phyloP scores from a whole-genome alignment of 2,888 invertebrate species.

The Drosophila nr. medialis region DNA sequence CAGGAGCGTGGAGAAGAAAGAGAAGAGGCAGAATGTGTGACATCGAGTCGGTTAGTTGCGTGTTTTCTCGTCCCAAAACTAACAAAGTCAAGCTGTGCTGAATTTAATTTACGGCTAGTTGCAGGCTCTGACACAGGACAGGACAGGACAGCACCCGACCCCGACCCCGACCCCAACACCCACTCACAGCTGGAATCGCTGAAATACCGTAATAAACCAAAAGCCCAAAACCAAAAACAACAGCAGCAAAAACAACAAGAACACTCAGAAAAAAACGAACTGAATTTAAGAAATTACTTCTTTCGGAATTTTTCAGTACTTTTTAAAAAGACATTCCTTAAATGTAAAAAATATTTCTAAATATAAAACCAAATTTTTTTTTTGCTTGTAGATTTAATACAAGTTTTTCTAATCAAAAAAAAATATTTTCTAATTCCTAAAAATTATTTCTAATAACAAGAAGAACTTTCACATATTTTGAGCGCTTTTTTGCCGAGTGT shows the following conservation, averaged over 20 bases:
- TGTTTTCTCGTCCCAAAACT: slow-evolving; percentile 16
- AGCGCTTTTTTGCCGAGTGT: not conserved
- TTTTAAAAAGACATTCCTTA: not conserved
- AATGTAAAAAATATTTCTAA: not conserved
- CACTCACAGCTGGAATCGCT: slow-evolving; percentile 31
- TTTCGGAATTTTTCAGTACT: not conserved
- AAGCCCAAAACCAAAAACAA: slow-evolving; percentile 36
- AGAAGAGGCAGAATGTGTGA: slow-evolving; percentile 9
- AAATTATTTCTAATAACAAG: not conserved
- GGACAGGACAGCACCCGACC: slow-evolving; percentile 1
- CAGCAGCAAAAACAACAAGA: slow-evolving; percentile 6
- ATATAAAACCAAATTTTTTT: not conserved
- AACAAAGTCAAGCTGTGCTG: slow-evolving; percentile 54
- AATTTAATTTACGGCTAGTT: slow-evolving; percentile 75
- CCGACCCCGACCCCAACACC: not conserved
- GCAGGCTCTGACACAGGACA: slow-evolving; percentile 17
- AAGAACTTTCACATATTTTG: not conserved
- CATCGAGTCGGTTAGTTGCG: slow-evolving; percentile 42
- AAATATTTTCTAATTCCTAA: not conserved
- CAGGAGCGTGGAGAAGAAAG: slow-evolving; percentile 1
- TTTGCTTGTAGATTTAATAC: no score
- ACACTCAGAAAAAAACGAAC: not conserved
- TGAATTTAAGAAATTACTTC: not conserved
- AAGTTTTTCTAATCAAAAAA: not conserved
- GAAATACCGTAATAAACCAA: slow-evolving; percentile 68